Conservation (phyloP, 2,888 invertebrate genomes). For the Lamellibrachia satsuma region DNA sequence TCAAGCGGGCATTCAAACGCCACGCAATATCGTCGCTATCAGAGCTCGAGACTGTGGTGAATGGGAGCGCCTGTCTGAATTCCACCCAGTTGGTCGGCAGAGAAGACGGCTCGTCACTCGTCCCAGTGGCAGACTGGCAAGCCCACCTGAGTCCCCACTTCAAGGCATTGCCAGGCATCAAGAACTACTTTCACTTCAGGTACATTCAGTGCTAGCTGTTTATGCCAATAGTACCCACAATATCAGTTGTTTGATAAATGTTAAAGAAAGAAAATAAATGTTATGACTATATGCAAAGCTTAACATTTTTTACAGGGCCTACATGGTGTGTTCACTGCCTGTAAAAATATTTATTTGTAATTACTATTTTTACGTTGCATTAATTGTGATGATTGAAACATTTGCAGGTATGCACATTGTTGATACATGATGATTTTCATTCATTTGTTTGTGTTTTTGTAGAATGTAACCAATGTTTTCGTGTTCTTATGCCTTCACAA, state of each 20-base stretch:
- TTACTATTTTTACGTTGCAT: neutral
- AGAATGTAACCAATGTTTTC: neutral
- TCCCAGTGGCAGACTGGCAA: constrained; percentile 23
- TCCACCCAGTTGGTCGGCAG: constrained; percentile 26
- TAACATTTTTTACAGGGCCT: neutral
- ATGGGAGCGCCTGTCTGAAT: constrained; percentile 23
- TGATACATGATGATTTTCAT: neutral
- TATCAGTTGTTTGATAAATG: neutral
- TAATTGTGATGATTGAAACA: neutral
- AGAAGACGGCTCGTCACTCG: constrained; percentile 20
- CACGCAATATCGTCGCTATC: constrained; percentile 14
- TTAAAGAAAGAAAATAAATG: too few species aligned
- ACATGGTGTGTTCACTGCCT: neutral
- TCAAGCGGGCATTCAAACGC: too few species aligned
- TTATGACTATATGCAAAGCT: neutral
- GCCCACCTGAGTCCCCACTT: neutral
- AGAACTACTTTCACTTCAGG: neutral
- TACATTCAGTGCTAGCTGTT: neutral
- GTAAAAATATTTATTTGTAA: neutral
- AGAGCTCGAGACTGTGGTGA: constrained; percentile 14
- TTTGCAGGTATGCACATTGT: neutral
- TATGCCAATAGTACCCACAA: neutral
- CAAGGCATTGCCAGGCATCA: too few species aligned
- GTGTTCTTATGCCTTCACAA: too few species aligned
- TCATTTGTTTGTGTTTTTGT: neutral